Percentiles rank a stretch among this genome's conserved stretches.
phyloP scores from a whole-genome alignment of 2,888 invertebrate species.

The Cabera pusaria region DNA sequence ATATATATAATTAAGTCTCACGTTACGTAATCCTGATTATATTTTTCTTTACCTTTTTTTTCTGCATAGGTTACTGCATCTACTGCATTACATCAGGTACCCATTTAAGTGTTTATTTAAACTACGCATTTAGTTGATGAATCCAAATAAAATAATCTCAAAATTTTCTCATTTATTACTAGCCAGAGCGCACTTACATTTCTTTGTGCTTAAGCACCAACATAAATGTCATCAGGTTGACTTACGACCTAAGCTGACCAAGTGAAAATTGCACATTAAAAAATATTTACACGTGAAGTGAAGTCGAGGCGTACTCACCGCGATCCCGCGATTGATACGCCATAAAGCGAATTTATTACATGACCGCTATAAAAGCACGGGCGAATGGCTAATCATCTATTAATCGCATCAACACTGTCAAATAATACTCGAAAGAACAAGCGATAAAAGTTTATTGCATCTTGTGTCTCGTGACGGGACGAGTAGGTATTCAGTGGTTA shows the following conservation, averaged over 20 bases:
- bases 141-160: too few species aligned
- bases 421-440: constrained; percentile 73
- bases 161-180: too few species aligned
- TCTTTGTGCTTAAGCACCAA: constrained; percentile 32
- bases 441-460: constrained; percentile 66
- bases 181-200: constrained; percentile 7
- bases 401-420: constrained; percentile 76
- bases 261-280: constrained; percentile 31
- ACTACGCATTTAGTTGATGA: too few species aligned
- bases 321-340: constrained; percentile 65
- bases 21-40: too few species aligned
- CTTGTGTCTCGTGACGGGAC: constrained; percentile 21
- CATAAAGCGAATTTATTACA: constrained; percentile 75
- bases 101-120: too few species aligned
- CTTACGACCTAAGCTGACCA: constrained; percentile 28
- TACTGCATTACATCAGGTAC: too few species aligned
- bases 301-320: constrained; percentile 31
- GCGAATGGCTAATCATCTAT: constrained; percentile 74
- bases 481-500: too few species aligned
- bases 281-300: constrained; percentile 25
- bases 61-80: too few species aligned
- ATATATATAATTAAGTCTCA: too few species aligned
- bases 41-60: too few species aligned
- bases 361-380: constrained; percentile 64
- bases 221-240: constrained; percentile 39